Base-by-base conservation (phyloP, 2,888 invertebrate genomes). In the Antheraea yamamai region DNA sequence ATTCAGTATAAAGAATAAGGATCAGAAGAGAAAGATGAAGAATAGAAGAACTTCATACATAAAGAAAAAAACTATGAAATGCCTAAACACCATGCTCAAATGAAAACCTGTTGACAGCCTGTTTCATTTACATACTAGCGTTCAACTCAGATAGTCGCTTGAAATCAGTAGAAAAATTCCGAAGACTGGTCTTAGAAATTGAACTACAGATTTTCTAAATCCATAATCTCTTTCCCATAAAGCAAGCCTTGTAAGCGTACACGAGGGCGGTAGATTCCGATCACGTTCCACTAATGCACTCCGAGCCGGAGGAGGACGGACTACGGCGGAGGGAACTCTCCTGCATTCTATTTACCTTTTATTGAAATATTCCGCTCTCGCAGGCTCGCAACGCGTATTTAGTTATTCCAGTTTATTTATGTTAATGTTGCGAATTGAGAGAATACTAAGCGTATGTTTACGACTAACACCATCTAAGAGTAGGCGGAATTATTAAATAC, bases 251-350 rank as follows among this genome's bases (percentile, higher is more conserved):
- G 61, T 23, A 6, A 66, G 16, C 14, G 39, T 51, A 68, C 68
- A 51, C 52, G 64, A 18, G 30, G 61, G 20, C 52, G 72, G 47
- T 47, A 52, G 52, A 76, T 76, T 76, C 76, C 10, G 23, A 51
- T 64, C 76, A 74, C 76, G 76, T 74, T 7, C 66, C 68, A 30
- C 76, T 76, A 76, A 76, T 74, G 76, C 76, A 76, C 72, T 76
- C 66, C 74, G 18, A 12, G 18, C 26, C 64, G 73, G 52, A 66
- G 73, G 39, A 74, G 68, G 68, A 52, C 30, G 52, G 35, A 74
- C 55, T 30, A 70, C 55, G 68, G 61, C 71, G 74, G 64, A 66
- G 64, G 64, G 64, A 66, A 30, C 30, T 26, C 64, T 66, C 64
- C 74, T 75, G 72, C 74, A 72, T 75, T 75, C 74, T 75, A 58